These are phyloP conservation scores for Pituophis catenifer DNA, from an alignment of 2,113 vertebrate genomes.

Conservation along the genomic window DNA sequence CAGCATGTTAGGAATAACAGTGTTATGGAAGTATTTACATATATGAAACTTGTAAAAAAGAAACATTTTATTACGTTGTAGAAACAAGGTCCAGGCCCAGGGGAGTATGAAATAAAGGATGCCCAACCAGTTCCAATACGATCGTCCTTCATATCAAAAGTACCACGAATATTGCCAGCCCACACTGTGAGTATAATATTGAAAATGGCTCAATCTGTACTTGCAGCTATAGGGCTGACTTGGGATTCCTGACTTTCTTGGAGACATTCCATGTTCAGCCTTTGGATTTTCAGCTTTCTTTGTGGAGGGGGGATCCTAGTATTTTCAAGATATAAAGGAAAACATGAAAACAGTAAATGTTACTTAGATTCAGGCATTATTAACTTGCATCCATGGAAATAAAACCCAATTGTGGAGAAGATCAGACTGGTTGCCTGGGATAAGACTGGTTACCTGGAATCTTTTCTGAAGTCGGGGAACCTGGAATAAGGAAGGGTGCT, in stretches of 20 bases:
- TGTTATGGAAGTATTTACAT: background rate
- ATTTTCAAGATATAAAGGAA: background rate
- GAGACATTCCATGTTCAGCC: background rate
- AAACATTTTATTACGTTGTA: slow-evolving; percentile 38
- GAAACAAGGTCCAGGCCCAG: slow-evolving; percentile 78
- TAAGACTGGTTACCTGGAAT: too few species aligned
- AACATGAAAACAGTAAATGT: background rate
- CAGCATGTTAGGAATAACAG: background rate
- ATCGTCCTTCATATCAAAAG: slow-evolving; percentile 78
- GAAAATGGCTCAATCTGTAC: background rate
- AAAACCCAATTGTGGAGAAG: background rate
- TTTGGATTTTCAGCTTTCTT: background rate
- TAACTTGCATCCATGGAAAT: background rate
- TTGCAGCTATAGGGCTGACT: background rate
- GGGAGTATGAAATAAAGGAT: slow-evolving; percentile 69
- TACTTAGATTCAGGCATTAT: background rate
- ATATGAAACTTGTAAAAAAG: background rate
- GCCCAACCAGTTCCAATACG: slow-evolving; percentile 55
- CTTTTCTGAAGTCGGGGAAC: background rate
- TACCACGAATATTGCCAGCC: slow-evolving; percentile 69
- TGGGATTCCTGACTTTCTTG: background rate
- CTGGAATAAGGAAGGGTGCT: background rate
- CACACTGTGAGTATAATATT: slow-evolving; percentile 68
- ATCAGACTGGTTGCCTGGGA: too few species aligned
- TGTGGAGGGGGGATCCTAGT: too few species aligned